Percentiles rank a stretch among this genome's conserved stretches.
phyloP scores from a whole-genome alignment of 1,140 invertebrate genomes.

The Polypedilum pembai region DNA sequence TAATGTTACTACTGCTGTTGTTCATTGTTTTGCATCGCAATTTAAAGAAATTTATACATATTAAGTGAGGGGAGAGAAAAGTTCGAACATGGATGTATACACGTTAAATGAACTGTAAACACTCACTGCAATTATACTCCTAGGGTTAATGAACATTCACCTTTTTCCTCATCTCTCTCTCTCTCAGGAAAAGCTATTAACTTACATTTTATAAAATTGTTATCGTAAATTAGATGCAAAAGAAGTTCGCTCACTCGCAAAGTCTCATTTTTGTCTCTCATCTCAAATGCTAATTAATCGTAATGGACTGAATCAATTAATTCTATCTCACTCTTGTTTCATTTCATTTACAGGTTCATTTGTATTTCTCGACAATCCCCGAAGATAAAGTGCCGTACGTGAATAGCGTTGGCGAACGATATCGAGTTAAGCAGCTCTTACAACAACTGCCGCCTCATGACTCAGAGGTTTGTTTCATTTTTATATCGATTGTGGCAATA shows the following conservation, averaged over 20 bases:
- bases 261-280: not conserved
- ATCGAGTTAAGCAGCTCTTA: slow-evolving; percentile 85
- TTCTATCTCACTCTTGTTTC: not conserved
- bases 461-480: slow-evolving; percentile 56
- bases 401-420: slow-evolving; percentile 91
- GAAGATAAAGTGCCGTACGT: slow-evolving; percentile 97
- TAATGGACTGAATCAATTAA: not conserved
- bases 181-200: not conserved
- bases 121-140: not conserved
- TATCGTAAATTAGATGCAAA: not conserved
- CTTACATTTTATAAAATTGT: slow-evolving; percentile 12
- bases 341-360: slow-evolving; percentile 71
- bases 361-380: slow-evolving; percentile 90
- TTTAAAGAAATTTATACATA: not conserved
- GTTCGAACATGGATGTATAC: not conserved
- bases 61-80: not conserved
- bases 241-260: not conserved
- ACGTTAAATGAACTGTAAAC: slow-evolving; percentile 13
- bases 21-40: not conserved
- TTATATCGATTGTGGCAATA: too few species aligned
- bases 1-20: not conserved
- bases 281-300: too few species aligned
- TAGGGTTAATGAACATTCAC: slow-evolving; percentile 21
- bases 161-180: not conserved
- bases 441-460: slow-evolving; percentile 96